phyloP scores from a whole-genome alignment of 2,888 invertebrate genomes.

The Drosophila subsilvestris region DNA sequence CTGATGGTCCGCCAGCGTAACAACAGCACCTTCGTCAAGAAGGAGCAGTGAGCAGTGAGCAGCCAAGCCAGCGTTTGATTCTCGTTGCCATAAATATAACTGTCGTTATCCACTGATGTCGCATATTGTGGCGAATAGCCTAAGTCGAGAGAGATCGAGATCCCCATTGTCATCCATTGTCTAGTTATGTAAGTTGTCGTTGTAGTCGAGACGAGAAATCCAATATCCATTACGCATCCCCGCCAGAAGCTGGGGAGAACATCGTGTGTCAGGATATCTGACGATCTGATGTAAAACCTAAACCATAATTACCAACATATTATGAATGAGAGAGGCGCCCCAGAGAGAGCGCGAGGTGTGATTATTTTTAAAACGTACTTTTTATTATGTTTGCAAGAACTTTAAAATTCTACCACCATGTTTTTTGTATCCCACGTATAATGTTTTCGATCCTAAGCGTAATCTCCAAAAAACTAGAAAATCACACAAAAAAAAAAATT shows the following conservation, averaged over 20 bases:
- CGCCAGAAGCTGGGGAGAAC: slow-evolving; percentile 3
- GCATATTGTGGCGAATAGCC: slow-evolving; percentile 58
- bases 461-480: slow-evolving; percentile 39
- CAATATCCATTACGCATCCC: slow-evolving; percentile 33
- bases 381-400: slow-evolving; percentile 63
- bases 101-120: slow-evolving; percentile 56
- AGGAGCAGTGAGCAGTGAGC: slow-evolving; percentile 35
- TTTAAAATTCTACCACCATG: slow-evolving; percentile 46
- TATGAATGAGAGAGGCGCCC: slow-evolving; percentile 50
- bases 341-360: slow-evolving; percentile 17
- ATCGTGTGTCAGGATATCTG: background rate
- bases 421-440: slow-evolving; percentile 49
- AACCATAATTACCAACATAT: slow-evolving; percentile 27
- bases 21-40: slow-evolving; percentile 61
- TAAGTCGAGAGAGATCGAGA: slow-evolving; percentile 39
- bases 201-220: slow-evolving; percentile 42
- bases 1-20: slow-evolving; percentile 33
- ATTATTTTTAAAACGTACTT: slow-evolving; percentile 35
- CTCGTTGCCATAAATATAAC: slow-evolving; percentile 61
- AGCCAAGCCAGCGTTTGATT: slow-evolving; percentile 48
- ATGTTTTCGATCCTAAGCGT: slow-evolving; percentile 59
- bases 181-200: slow-evolving; percentile 57
- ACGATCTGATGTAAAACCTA: slow-evolving; percentile 29
- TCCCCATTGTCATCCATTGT: slow-evolving; percentile 44
- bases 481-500: slow-evolving; percentile 15